Evolutionary conservation across 1,140 invertebrate species (phyloP).

Genomic region (Zaprionus africanus): DNA sequence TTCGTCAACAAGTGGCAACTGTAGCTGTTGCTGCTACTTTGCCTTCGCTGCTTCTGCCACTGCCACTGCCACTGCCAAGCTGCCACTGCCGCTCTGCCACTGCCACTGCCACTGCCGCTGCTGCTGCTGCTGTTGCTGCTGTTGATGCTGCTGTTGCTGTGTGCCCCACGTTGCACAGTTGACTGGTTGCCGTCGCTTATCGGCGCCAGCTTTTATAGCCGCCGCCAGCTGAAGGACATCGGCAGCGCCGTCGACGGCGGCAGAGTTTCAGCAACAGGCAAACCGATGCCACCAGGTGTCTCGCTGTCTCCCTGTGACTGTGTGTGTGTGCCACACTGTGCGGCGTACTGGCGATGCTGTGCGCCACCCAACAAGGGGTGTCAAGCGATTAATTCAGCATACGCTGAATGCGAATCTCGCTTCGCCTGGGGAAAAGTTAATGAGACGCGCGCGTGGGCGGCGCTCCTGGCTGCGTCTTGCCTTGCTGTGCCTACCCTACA

Average conservation of each 20-base stretch:
- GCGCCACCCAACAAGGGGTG: background rate
- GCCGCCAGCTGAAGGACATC: constrained; percentile 35
- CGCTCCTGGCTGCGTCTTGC: background rate
- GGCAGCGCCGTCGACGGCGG: constrained; percentile 5
- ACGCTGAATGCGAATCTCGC: constrained; percentile 12
- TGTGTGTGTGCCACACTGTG: constrained; percentile 15
- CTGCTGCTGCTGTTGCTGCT: constrained; percentile 13
- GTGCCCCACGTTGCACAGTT: constrained; percentile 49
- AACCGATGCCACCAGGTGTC: constrained; percentile 27
- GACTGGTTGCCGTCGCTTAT: constrained; percentile 46
- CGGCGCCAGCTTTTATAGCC: constrained; percentile 48
- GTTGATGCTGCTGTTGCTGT: constrained; percentile 5
- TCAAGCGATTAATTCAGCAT: background rate
- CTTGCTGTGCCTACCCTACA: background rate
- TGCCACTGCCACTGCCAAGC: background rate
- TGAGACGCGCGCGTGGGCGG: constrained; percentile 5
- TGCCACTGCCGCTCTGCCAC: constrained; percentile 4
- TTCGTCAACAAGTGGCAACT: constrained; percentile 76
- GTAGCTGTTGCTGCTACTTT: constrained; percentile 18
- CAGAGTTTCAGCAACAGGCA: constrained; percentile 43
- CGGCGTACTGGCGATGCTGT: constrained; percentile 11
- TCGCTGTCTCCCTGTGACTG: background rate
- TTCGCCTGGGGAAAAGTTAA: constrained; percentile 9
- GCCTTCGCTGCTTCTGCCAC: background rate
- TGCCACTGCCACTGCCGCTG: background rate